These are phyloP conservation scores for Agriopis marginaria DNA, from an alignment of 2,888 invertebrate species.

Conservation along the genomic window DNA sequence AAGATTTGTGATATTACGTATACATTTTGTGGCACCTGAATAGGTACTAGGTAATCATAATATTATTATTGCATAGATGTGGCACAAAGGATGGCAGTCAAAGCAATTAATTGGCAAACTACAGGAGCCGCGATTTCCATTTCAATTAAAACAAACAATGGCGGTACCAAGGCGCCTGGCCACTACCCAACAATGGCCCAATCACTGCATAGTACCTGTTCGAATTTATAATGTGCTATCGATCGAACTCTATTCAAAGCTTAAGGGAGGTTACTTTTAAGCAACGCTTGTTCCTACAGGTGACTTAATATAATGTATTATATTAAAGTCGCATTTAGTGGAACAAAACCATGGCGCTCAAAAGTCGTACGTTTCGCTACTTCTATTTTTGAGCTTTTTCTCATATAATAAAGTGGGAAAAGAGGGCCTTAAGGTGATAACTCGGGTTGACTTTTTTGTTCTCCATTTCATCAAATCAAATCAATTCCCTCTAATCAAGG, in stretches of 20 bases:
- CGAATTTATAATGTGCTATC: conserved; percentile 16
- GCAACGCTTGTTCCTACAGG: too few relatives aligned
- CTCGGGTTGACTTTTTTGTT: too few relatives aligned
- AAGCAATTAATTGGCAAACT: conserved; percentile 18
- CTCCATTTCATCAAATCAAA: too few relatives aligned
- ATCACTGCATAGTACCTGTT: conserved; percentile 10
- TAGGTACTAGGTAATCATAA: not conserved
- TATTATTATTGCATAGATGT: conserved; percentile 11
- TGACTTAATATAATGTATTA: too few relatives aligned
- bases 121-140: conserved; percentile 14
- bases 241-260: not conserved
- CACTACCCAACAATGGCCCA: conserved; percentile 9
- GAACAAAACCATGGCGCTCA: too few relatives aligned
- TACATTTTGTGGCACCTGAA: not conserved
- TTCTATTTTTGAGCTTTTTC: too few relatives aligned
- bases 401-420: too few relatives aligned
- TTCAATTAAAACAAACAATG: conserved; percentile 21
- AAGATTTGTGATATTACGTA: not conserved
- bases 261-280: too few relatives aligned
- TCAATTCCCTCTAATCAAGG: too few relatives aligned
- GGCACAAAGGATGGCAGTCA: conserved; percentile 6
- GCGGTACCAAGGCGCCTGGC: conserved; percentile 6
- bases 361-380: too few relatives aligned
- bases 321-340: too few relatives aligned
- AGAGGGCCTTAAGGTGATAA: too few relatives aligned